phyloP scores from a whole-genome alignment of 2,888 invertebrate species.

The Cephus rjabovi region DNA sequence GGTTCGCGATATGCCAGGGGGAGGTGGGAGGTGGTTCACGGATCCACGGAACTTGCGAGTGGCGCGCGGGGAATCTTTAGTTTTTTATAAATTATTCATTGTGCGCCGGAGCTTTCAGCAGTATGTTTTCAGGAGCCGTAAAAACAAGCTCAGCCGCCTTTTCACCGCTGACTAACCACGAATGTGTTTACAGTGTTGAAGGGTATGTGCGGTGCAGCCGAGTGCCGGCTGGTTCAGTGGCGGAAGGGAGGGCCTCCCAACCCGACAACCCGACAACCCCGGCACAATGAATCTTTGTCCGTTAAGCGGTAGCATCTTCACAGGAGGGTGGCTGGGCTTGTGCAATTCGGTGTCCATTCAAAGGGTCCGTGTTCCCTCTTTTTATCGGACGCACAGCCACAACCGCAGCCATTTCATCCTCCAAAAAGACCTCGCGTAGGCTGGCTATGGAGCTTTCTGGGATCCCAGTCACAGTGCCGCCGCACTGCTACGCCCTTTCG shows the following conservation, averaged over 20 bases:
- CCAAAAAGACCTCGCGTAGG: not conserved
- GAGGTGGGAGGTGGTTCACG: not conserved
- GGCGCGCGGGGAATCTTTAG: constrained; percentile 18
- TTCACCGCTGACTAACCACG: constrained; percentile 41
- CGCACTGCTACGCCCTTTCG: not conserved
- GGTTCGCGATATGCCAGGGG: not conserved
- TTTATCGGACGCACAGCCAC: not conserved
- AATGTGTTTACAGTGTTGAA: constrained; percentile 38
- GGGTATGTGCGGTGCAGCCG: not conserved
- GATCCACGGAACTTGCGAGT: not conserved
- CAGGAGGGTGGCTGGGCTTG: not conserved
- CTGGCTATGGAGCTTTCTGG: not conserved
- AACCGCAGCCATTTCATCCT: not conserved
- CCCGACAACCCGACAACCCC: constrained; percentile 3
- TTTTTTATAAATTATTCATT: constrained; percentile 39
- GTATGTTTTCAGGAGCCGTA: constrained; percentile 19
- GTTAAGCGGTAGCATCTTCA: constrained; percentile 10
- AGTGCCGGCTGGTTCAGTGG: not conserved
- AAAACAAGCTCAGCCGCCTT: constrained; percentile 26
- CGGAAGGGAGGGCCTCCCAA: not conserved
- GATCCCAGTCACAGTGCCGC: not conserved
- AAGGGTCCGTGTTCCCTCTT: not conserved
- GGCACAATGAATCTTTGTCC: constrained; percentile 22
- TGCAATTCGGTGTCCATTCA: not conserved
- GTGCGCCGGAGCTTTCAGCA: constrained; percentile 24